Evolutionary conservation across 2,797 vertebrate species (phyloP), one percentile per base, ranked within the genome.

Genomic region (Artibeus lituratus): DNA sequence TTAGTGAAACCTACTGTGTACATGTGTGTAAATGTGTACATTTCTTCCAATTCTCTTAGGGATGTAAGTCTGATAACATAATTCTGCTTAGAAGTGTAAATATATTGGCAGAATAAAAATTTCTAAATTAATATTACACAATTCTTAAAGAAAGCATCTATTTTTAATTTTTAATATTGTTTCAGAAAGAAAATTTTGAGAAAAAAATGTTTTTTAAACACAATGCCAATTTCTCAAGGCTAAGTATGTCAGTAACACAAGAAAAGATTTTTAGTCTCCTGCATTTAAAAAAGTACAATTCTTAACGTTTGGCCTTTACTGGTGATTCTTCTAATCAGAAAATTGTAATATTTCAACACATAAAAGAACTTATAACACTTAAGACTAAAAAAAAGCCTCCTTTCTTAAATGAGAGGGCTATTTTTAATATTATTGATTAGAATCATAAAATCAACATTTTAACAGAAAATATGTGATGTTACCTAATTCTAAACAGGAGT

Each of bases 301-400:
- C 53, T 88, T 87, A 95, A 96, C 9, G 37, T 87, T 53, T 94
- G 84, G 42, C 3, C 37, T 95, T 96, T 53, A 82, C 32, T 89
- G 88, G 74, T 83, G 37, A 80, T 74, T 91, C 26, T 94, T 95
- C 44, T 94, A 94, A 73, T 87, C 42, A 96, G 70, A 86, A 11
- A 65, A 96, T 70, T 86, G n/a, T 87, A 21, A 39, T 62, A 97
- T 90, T 94, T 95, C 53, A 95, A 94, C 35, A 92, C 8, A 84
- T 44, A 51, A 89, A 94, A 92, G 55, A 93, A 85, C 12, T 83
- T 39, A 7, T 67, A 90, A 91, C 19, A 86, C 16, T 84, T 59
- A 65, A 59, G 47, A 86, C 42, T 76, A 93, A 91, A 93, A 49
- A 83, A 92, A 91, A 94, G 47, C 86, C 21, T 96, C 37, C 21